phyloP scores from a whole-genome alignment of 2,888 invertebrate species.

The Hydroisotoma schaefferi region DNA sequence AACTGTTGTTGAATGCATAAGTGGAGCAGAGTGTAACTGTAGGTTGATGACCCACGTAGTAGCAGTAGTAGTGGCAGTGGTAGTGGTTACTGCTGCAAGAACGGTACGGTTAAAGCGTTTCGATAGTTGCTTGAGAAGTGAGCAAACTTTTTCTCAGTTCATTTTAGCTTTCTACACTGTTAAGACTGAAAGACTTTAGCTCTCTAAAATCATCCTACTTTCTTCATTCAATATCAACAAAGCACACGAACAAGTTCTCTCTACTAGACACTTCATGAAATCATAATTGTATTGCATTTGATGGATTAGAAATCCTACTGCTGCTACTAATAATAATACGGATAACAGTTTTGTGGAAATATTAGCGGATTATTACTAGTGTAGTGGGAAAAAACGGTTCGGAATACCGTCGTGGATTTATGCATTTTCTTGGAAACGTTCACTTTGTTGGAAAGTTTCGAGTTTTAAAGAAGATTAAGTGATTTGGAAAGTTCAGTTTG shows the following conservation, averaged over 20 bases:
- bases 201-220: background rate
- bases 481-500: background rate
- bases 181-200: background rate
- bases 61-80: too few relatives aligned
- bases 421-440: too few relatives aligned
- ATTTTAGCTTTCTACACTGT: constrained; percentile 12
- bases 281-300: too few relatives aligned
- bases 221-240: background rate
- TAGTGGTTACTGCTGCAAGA: background rate
- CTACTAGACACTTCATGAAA: too few relatives aligned
- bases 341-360: too few relatives aligned
- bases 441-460: too few relatives aligned
- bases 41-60: constrained; percentile 14
- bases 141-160: constrained; percentile 15
- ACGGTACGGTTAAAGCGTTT: constrained; percentile 6
- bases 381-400: too few relatives aligned
- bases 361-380: too few relatives aligned
- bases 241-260: too few relatives aligned
- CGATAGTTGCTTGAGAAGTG: background rate
- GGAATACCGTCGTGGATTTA: too few relatives aligned
- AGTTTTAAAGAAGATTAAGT: background rate
- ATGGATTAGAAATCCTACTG: background rate
- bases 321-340: background rate
- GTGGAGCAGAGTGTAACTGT: constrained; percentile 19
- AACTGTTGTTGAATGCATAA: constrained; percentile 6